These are phyloP conservation scores for Eriocheir sinensis DNA, from an alignment of 1,140 invertebrate genomes.

Conservation along the genomic window DNA sequence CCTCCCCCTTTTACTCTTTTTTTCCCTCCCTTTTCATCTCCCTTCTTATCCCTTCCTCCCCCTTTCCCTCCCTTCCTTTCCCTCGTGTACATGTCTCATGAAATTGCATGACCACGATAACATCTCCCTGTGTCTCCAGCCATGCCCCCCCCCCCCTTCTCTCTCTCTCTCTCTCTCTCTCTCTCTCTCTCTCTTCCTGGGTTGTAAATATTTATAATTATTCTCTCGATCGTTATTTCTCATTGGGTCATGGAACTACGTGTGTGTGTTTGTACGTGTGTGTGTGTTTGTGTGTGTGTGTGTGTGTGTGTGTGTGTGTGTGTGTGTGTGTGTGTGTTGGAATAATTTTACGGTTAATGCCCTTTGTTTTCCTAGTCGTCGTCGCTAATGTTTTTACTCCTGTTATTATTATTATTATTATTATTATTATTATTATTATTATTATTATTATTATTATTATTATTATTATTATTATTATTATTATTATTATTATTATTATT, in stretches of 20 bases:
- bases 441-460: no score
- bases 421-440: not conserved
- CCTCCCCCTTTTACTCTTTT: no score
- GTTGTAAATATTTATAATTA: conserved; percentile 4
- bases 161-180: conserved; percentile 18
- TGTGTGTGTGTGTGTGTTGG: not conserved
- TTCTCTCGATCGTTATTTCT: not conserved
- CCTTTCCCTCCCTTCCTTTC: no score
- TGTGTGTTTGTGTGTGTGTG: not conserved
- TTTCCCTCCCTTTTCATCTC: not conserved
- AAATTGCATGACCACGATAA: conserved; percentile 8
- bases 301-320: conserved; percentile 14
- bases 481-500: not conserved
- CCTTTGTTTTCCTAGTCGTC: not conserved
- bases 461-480: not conserved
- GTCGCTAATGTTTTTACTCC: not conserved
- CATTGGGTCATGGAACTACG: not conserved
- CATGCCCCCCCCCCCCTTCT: not conserved
- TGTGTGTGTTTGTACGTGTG: not conserved
- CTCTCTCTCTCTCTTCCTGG: not conserved
- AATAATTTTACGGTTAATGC: not conserved
- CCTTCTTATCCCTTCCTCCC: not conserved
- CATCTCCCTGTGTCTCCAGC: not conserved
- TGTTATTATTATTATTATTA: not conserved
- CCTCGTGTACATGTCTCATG: not conserved